These are phyloP conservation scores for Parazoanthus darwini DNA, from an alignment of 92 coral and sea anemone species.

Conservation along the genomic window DNA sequence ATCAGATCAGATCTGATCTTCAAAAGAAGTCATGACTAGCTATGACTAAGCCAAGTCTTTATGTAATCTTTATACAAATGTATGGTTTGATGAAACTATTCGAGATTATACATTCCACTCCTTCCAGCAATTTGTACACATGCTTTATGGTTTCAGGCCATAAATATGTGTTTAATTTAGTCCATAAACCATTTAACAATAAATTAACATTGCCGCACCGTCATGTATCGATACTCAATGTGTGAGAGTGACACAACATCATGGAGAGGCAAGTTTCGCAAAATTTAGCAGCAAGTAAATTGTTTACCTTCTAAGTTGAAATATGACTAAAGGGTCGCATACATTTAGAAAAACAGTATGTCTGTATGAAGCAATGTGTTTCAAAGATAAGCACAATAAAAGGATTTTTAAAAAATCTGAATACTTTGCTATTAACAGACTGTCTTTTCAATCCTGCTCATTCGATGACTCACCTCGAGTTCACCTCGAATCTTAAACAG, in stretches of 20 bases:
- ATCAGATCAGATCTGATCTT: neutral
- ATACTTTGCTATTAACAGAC: neutral
- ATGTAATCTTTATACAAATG: too few species aligned
- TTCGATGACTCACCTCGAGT: neutral
- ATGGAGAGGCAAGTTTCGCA: neutral
- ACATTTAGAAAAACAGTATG: neutral
- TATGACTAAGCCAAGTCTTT: neutral
- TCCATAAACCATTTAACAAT: neutral
- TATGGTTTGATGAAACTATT: neutral
- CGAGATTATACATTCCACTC: too few species aligned
- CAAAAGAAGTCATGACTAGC: neutral
- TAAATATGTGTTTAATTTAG: neutral
- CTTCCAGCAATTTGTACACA: neutral
- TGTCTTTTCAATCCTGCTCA: neutral
- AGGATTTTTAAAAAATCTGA: neutral
- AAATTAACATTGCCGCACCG: neutral
- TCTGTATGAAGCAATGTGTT: neutral
- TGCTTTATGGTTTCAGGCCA: neutral
- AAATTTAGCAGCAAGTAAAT: too few species aligned
- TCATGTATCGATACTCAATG: neutral
- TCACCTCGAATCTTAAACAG: neutral
- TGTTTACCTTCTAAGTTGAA: too few species aligned
- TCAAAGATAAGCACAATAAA: neutral
- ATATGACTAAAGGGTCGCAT: neutral
- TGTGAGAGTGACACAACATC: neutral